Percentiles rank a stretch among this genome's conserved stretches.
phyloP scores from a whole-genome alignment of 1,140 invertebrate genomes.

The Pogonomyrmex californicus region DNA sequence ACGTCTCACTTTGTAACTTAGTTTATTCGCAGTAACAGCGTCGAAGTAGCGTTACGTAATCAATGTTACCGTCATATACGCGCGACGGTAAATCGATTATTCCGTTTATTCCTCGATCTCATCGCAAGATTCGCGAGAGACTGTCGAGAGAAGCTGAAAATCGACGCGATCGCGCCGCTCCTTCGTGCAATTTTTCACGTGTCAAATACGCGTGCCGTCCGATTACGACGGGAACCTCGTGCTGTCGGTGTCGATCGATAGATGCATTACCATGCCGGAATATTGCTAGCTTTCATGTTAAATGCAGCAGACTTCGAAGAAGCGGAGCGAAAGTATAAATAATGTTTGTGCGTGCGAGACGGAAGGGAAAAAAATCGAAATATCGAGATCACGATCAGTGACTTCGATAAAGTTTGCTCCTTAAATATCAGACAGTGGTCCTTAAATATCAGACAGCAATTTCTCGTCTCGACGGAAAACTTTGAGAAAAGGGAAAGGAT shows the following conservation, averaged over 20 bases:
- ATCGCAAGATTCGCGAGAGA: neutral
- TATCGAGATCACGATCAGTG: constrained; percentile 28
- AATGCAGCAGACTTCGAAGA: constrained; percentile 41
- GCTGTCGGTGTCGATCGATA: constrained; percentile 38
- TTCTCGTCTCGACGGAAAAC: neutral
- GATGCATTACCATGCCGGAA: constrained; percentile 50
- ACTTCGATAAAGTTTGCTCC: constrained; percentile 18
- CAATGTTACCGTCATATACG: constrained; percentile 8
- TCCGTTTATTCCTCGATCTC: constrained; percentile 16
- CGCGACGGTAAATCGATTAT: constrained; percentile 24
- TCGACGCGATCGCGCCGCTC: constrained; percentile 5
- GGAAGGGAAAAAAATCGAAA: neutral
- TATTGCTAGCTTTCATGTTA: constrained; percentile 61
- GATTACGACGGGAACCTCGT: neutral
- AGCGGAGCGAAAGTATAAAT: constrained; percentile 50
- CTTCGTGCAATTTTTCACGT: constrained; percentile 45
- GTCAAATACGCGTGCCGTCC: constrained; percentile 45
- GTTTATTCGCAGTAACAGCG: constrained; percentile 6
- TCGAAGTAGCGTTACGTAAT: constrained; percentile 42
- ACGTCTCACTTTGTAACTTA: constrained; percentile 7
- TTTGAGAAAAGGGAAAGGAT: neutral
- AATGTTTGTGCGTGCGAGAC: constrained; percentile 17
- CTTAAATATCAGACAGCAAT: constrained; percentile 28
- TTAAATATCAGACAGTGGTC: constrained; percentile 22
- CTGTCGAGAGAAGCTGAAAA: neutral